Evolutionary conservation across 2,888 invertebrate genomes (phyloP).

Genomic region (Siphlonurus alternatus): DNA sequence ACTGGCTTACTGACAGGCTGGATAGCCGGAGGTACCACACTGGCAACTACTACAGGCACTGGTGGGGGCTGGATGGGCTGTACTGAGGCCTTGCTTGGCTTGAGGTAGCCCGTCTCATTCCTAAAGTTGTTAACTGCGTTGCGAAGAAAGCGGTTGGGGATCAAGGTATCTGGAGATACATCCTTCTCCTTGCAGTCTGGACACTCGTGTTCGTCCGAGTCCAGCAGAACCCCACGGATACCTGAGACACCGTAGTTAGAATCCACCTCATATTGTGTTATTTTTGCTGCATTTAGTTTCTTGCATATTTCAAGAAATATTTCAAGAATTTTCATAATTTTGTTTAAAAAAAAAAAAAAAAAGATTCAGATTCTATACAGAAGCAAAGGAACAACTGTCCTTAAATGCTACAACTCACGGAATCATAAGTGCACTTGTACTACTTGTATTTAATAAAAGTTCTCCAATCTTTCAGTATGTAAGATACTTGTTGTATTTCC

Average conservation of each 20-base stretch:
- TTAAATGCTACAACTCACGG: too few species aligned
- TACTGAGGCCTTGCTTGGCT: conserved; percentile 21
- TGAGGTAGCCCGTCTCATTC: conserved; percentile 79
- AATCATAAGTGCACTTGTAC: too few species aligned
- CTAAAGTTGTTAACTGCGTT: conserved; percentile 80
- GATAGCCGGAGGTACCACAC: neutral
- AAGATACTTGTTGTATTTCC: too few species aligned
- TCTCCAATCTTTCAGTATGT: too few species aligned
- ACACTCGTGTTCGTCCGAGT: conserved; percentile 89
- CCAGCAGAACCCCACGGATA: conserved; percentile 70
- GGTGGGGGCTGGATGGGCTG: neutral
- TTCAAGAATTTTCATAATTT: too few species aligned
- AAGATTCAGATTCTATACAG: too few species aligned
- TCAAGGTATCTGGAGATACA: conserved; percentile 79
- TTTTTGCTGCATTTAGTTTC: too few species aligned
- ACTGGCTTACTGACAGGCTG: neutral
- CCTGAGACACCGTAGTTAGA: conserved; percentile 34
- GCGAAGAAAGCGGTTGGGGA: conserved; percentile 80
- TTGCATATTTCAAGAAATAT: too few species aligned
- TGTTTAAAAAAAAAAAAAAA: too few species aligned
- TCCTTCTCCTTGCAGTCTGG: conserved; percentile 88
- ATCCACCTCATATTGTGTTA: neutral
- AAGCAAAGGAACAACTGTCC: too few species aligned
- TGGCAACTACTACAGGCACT: neutral
- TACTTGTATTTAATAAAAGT: too few species aligned